Conservation (phyloP, 2,113 vertebrate genomes). For the Rhinichthys klamathensis region DNA sequence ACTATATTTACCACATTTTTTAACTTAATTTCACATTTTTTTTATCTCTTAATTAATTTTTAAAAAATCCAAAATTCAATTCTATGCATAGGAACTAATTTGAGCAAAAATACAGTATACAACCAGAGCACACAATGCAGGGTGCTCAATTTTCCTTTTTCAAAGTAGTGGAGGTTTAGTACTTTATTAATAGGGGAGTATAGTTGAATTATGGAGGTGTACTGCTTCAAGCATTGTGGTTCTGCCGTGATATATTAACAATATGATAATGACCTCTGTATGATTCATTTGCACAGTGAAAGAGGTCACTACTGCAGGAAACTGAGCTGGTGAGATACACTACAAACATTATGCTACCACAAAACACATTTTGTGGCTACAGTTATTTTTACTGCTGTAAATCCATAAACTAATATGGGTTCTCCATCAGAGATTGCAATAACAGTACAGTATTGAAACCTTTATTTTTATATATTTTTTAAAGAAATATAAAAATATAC, state of each 20-base stretch:
- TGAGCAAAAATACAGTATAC: too few relatives aligned
- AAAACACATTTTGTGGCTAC: background rate
- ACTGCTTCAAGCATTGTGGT: slow-evolving; percentile 9
- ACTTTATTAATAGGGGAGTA: slow-evolving; percentile 10
- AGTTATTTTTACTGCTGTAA: background rate
- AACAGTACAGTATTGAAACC: too few relatives aligned
- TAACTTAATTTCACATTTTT: too few relatives aligned
- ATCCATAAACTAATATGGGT: background rate
- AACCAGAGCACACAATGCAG: too few relatives aligned
- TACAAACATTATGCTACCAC: background rate
- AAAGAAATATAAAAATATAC: too few relatives aligned
- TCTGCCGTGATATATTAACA: slow-evolving; percentile 23
- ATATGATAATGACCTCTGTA: slow-evolving; percentile 25
- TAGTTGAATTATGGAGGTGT: slow-evolving; percentile 22
- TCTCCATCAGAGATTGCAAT: background rate
- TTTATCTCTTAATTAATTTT: too few relatives aligned
- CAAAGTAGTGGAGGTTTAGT: background rate
- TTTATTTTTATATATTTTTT: too few relatives aligned
- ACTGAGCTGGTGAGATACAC: background rate
- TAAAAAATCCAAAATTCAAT: too few relatives aligned
- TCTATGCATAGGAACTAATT: background rate
- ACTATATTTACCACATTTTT: too few relatives aligned
- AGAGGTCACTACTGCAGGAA: slow-evolving; percentile 4
- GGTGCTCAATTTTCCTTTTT: too few relatives aligned
- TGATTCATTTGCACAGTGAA: slow-evolving; percentile 10